Percentiles rank a stretch among this genome's conserved stretches.
phyloP scores from a whole-genome alignment of 2,888 invertebrate species.

The Phytoseiulus persimilis region DNA sequence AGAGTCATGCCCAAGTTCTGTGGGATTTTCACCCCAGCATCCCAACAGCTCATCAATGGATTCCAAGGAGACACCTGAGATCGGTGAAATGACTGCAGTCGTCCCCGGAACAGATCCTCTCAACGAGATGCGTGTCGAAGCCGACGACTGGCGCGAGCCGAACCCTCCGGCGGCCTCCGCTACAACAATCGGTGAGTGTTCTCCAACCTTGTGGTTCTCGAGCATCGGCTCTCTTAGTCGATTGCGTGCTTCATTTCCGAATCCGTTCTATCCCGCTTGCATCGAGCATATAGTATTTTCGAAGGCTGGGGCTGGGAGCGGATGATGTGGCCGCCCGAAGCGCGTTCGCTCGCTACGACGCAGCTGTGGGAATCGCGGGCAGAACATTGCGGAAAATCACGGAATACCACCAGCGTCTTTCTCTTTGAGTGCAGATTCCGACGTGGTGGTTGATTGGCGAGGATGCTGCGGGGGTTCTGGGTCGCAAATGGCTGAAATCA shows the following conservation, averaged over 20 bases:
- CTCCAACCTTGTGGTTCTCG: neutral
- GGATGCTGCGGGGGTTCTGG: neutral
- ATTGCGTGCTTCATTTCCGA: too few relatives aligned
- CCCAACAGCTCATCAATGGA: constrained; percentile 5
- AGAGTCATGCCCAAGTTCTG: constrained; percentile 5
- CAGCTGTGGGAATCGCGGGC: too few relatives aligned
- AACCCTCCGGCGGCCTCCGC: neutral
- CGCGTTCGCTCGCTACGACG: too few relatives aligned
- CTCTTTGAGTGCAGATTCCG: neutral
- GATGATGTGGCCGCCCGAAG: too few relatives aligned
- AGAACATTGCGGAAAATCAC: too few relatives aligned
- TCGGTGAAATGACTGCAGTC: neutral
- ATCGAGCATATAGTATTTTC: too few relatives aligned
- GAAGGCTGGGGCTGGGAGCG: too few relatives aligned
- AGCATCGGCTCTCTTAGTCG: too few relatives aligned
- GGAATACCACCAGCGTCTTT: too few relatives aligned
- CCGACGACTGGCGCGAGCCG: neutral
- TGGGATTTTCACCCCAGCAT: neutral
- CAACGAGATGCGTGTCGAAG: neutral
- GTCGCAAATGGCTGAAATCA: neutral
- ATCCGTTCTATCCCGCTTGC: too few relatives aligned
- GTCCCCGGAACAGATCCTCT: neutral
- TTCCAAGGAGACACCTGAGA: neutral
- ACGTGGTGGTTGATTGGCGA: neutral
- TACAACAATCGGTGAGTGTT: neutral